Evolutionary conservation across 2,797 vertebrate genomes (phyloP), one percentile per base, ranked within the genome.

Genomic region (Thripadectes ignobilis): DNA sequence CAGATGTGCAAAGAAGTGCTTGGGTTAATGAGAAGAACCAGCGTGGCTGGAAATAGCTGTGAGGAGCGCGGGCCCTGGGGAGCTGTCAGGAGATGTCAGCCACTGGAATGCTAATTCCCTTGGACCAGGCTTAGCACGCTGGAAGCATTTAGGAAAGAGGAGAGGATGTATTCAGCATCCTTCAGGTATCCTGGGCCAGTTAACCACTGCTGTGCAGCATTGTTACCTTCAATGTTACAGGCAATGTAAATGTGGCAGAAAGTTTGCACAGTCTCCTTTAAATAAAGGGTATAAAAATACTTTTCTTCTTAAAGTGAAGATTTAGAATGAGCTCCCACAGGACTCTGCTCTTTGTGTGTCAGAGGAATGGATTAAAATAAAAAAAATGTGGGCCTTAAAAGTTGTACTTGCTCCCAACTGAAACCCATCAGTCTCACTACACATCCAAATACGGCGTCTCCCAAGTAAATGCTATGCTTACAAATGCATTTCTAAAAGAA

Each of bases 401-500:
- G 68, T 94, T 96, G 63, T 96, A 62, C 91, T 95, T 94, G 84
- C 96, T 96, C 96, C 88, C 88, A 96, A 92, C 69, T 97, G 94
- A 75, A 93, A 95, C 79, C 89, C 83, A 82, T 93, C 80, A 95
- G 96, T 96, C 92, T 96, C 96, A 95, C 94, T 91, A 62, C 77
- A 71, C 83, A 95, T 92, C 97, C 90, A 95, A 96, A 95, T 91
- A 91, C 68, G 34, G 63, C 8, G 5, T 97, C 96, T 96, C 97
- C 93, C 86, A 90, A 86, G 83, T 94, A 69, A 93, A 91, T 43
- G 93, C 96, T 92, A 85, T 96, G 96, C 97, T 97, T 97, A 96
- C 92, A 96, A 96, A 98, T 95, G 91, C 96, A 97, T 98, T 98
- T 98, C 96, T 98, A 96, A 97, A 93, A 92, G 87, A 96, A 97